Percentiles rank a stretch among this genome's conserved stretches.
phyloP scores from a whole-genome alignment of 2,888 invertebrate species.

The Ctena decussata region DNA sequence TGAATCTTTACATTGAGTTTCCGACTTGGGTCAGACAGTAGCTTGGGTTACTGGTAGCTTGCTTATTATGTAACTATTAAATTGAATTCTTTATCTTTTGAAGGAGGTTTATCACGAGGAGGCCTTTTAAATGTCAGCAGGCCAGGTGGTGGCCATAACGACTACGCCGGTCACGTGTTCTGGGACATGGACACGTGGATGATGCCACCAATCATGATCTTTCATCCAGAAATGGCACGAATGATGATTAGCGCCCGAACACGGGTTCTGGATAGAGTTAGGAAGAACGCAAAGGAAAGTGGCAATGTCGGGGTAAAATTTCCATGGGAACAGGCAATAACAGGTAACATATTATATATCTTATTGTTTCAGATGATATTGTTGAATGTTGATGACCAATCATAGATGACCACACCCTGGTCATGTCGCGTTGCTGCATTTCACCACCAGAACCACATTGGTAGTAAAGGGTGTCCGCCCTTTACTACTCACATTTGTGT shows the following conservation, averaged over 20 bases:
- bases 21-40: too few relatives aligned
- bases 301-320: conserved; percentile 76
- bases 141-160: conserved; percentile 65
- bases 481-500: too few relatives aligned
- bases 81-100: not conserved
- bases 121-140: conserved; percentile 56
- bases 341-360: too few relatives aligned
- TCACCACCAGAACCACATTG: too few relatives aligned
- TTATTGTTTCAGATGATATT: too few relatives aligned
- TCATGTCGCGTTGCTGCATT: too few relatives aligned
- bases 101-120: conserved; percentile 71
- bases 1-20: too few relatives aligned
- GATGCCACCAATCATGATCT: conserved; percentile 79
- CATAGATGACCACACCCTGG: too few relatives aligned
- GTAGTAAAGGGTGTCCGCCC: too few relatives aligned
- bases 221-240: conserved; percentile 75
- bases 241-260: conserved; percentile 75
- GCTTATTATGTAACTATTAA: too few relatives aligned
- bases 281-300: conserved; percentile 68
- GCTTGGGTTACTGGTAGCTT: too few relatives aligned
- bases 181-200: conserved; percentile 86
- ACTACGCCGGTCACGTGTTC: conserved; percentile 84
- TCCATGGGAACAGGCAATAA: conserved; percentile 82
- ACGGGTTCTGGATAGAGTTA: conserved; percentile 71
- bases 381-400: too few relatives aligned